Percentiles rank a stretch among this genome's conserved stretches.
These are phyloP conservation scores for Peucedramus taeniatus DNA, from an alignment of 2,113 vertebrate genomes.

Conservation along the genomic window DNA sequence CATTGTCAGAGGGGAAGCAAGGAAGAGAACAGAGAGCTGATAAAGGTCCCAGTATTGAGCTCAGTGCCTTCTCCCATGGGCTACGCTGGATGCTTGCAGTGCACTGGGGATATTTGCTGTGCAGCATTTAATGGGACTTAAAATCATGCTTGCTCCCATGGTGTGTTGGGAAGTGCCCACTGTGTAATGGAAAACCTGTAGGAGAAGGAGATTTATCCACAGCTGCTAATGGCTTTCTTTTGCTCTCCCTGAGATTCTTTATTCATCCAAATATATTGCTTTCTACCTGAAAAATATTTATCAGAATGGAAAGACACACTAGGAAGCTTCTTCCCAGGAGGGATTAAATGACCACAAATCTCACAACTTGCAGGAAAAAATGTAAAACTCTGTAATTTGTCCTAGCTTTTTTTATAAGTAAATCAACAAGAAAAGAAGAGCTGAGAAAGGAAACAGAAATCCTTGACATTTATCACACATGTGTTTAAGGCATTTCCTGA, in stretches of 20 bases:
- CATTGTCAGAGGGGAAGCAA: not conserved
- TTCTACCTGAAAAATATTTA: conserved; percentile 48
- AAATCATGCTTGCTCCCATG: conserved; percentile 21
- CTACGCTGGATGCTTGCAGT: not conserved
- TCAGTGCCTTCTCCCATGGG: not conserved
- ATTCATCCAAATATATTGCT: conserved; percentile 39
- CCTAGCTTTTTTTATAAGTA: not conserved
- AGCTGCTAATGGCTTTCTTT: conserved; percentile 35
- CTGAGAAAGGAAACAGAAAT: not conserved
- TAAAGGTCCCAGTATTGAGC: not conserved
- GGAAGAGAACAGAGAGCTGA: not conserved
- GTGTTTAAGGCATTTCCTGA: not conserved
- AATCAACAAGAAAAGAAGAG: not conserved
- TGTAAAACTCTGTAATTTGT: not conserved
- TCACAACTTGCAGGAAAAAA: not conserved
- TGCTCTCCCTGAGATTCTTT: conserved; percentile 22
- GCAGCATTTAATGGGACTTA: conserved; percentile 51
- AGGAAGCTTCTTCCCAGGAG: not conserved
- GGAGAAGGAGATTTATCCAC: conserved; percentile 40
- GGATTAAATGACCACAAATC: conserved; percentile 46
- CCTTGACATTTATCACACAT: not conserved
- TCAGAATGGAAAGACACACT: conserved; percentile 29
- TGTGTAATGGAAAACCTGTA: conserved; percentile 41
- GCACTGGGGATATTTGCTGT: conserved; percentile 22
- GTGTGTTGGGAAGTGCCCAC: conserved; percentile 3